These are phyloP conservation scores for Caenorhabditis sinica DNA, from an alignment of 2,888 invertebrate species.

Conservation along the genomic window DNA sequence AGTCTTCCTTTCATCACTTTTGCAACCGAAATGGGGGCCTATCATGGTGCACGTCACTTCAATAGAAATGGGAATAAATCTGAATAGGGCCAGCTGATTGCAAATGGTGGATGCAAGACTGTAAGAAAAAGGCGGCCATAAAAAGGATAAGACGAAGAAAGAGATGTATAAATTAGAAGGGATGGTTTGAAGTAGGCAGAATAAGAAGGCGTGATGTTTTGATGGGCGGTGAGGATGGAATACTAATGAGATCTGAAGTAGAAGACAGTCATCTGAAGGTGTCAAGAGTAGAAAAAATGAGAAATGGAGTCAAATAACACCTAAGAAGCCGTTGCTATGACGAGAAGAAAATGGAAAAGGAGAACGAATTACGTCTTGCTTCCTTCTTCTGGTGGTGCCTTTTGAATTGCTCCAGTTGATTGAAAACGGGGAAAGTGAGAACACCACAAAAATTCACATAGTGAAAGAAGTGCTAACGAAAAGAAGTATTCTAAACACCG, in stretches of 20 bases:
- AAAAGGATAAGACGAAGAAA: conserved; percentile 40
- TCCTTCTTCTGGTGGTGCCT: not conserved
- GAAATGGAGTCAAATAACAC: conserved; percentile 28
- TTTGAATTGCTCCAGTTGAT: conserved; percentile 20
- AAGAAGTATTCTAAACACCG: not conserved
- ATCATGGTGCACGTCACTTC: conserved; percentile 22
- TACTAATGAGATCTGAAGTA: conserved; percentile 53
- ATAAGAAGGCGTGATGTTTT: conserved; percentile 42
- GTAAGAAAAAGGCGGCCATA: conserved; percentile 50
- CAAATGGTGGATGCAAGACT: conserved; percentile 48
- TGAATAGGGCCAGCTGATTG: conserved; percentile 60
- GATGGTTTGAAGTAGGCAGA: conserved; percentile 23
- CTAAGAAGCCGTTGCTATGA: conserved; percentile 36
- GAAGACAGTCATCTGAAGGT: conserved; percentile 25
- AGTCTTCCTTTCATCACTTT: conserved; percentile 21
- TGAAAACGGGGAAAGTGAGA: conserved; percentile 1
- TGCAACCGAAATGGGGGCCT: conserved; percentile 4
- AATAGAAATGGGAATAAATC: conserved; percentile 37
- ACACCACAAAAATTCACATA: not conserved
- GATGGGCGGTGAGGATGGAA: conserved; percentile 37
- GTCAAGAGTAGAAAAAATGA: conserved; percentile 3
- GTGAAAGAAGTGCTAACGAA: not conserved
- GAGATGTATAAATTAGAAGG: conserved; percentile 64
- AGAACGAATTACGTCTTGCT: conserved; percentile 25
- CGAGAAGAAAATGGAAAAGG: conserved; percentile 26